These are phyloP conservation scores for Mormyrus lacerda DNA, from an alignment of 2,113 vertebrate genomes.

Conservation along the genomic window DNA sequence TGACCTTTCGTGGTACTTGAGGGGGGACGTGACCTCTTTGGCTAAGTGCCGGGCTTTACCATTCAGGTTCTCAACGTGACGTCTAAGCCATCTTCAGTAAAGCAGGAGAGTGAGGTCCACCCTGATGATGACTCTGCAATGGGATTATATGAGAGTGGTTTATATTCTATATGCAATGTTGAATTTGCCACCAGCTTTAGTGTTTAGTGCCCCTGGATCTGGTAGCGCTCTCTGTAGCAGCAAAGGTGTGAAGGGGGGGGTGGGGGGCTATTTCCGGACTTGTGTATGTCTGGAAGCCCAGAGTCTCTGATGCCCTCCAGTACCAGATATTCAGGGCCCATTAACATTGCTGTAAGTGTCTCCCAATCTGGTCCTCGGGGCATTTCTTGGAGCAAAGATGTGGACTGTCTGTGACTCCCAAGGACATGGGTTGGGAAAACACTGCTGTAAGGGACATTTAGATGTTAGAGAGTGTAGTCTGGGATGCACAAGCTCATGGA, in stretches of 20 bases:
- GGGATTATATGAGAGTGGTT: background rate
- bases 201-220: background rate
- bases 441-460: background rate
- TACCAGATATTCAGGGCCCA: background rate
- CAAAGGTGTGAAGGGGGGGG: background rate
- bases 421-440: background rate
- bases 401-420: background rate
- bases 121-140: background rate
- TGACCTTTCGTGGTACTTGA: background rate
- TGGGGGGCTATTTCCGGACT: background rate
- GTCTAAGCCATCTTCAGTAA: background rate
- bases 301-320: background rate
- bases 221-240: background rate
- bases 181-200: background rate
- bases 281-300: background rate
- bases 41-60: background rate
- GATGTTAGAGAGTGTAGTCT: background rate
- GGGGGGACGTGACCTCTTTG: background rate
- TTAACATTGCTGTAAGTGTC: background rate
- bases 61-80: background rate
- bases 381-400: background rate
- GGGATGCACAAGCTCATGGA: background rate
- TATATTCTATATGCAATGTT: background rate
- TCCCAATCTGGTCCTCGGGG: background rate
- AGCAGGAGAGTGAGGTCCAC: background rate